These are phyloP conservation scores for Osmoderma eremita DNA, from an alignment of 2,888 invertebrate genomes.

Conservation along the genomic window DNA sequence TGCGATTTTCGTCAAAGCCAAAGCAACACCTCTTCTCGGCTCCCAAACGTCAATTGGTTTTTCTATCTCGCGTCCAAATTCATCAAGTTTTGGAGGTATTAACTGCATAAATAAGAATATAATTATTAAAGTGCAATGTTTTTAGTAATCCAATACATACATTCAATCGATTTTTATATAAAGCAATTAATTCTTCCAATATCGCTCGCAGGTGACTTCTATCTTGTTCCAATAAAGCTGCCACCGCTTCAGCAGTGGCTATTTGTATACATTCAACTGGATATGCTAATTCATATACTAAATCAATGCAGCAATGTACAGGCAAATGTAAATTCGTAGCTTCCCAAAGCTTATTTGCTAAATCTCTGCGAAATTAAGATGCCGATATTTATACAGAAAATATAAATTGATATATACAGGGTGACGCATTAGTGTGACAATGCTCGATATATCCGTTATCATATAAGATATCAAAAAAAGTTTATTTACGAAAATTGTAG, in stretches of 20 bases:
- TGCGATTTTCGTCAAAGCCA: conserved; percentile 83
- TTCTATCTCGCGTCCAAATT: conserved; percentile 89
- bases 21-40: conserved; percentile 87
- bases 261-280: conserved; percentile 84
- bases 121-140: conserved; percentile 10
- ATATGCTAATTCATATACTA: conserved; percentile 80
- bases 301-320: conserved; percentile 65
- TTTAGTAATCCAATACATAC: conserved; percentile 60
- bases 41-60: conserved; percentile 91
- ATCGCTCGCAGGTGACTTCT: conserved; percentile 67
- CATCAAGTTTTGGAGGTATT: conserved; percentile 87
- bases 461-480: too few relatives aligned
- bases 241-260: conserved; percentile 83
- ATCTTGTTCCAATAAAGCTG: conserved; percentile 71
- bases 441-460: too few relatives aligned
- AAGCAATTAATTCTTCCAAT: conserved; percentile 73
- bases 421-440: too few relatives aligned
- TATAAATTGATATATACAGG: neutral
- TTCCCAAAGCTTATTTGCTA: conserved; percentile 74
- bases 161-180: conserved; percentile 81
- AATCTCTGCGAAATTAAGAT: conserved; percentile 64
- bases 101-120: conserved; percentile 63
- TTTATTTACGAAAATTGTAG: too few relatives aligned
- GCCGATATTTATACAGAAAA: too few relatives aligned
- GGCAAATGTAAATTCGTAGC: conserved; percentile 67